These are phyloP conservation scores for Drosophila azteca DNA, from an alignment of 1,140 invertebrate species.

Conservation along the genomic window DNA sequence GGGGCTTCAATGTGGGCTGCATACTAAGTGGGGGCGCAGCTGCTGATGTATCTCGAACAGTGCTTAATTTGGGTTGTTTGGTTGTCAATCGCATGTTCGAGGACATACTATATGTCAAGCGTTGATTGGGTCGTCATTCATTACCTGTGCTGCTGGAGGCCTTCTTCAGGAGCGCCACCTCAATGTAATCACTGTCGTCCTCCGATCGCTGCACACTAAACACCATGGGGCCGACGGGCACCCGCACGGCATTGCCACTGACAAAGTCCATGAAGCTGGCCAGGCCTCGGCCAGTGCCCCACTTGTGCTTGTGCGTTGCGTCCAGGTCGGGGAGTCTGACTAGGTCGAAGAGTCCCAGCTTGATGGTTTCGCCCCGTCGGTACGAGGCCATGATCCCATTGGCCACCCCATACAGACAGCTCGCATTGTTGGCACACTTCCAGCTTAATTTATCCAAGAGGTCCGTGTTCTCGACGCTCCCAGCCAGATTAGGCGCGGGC, in stretches of 20 bases:
- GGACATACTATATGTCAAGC: not conserved
- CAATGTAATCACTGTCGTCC: conserved; percentile 80
- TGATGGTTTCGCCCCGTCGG: conserved; percentile 72
- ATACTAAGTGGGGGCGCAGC: conserved; percentile 42
- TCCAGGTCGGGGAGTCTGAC: conserved; percentile 67
- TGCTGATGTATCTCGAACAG: not conserved
- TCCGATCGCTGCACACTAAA: conserved; percentile 82
- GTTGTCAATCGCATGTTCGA: conserved; percentile 1
- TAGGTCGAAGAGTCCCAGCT: conserved; percentile 78
- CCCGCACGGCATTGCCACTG: conserved; percentile 74
- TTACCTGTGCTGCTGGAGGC: conserved; percentile 70
- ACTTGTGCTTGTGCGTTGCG: conserved; percentile 54
- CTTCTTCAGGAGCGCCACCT: conserved; percentile 80
- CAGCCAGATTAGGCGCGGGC: conserved; percentile 25
- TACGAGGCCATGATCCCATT: conserved; percentile 72
- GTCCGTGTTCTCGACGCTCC: conserved; percentile 63
- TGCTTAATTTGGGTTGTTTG: not conserved
- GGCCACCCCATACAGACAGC: conserved; percentile 67
- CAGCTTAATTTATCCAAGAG: conserved; percentile 76
- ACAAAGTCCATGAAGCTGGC: conserved; percentile 78
- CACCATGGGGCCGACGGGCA: conserved; percentile 81
- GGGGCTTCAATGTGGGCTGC: conserved; percentile 9
- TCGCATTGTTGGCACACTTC: conserved; percentile 83
- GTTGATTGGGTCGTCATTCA: conserved; percentile 12
- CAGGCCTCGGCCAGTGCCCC: conserved; percentile 67